Base-by-base conservation (phyloP, 2,797 vertebrate species). In the Scleropages formosus region DNA sequence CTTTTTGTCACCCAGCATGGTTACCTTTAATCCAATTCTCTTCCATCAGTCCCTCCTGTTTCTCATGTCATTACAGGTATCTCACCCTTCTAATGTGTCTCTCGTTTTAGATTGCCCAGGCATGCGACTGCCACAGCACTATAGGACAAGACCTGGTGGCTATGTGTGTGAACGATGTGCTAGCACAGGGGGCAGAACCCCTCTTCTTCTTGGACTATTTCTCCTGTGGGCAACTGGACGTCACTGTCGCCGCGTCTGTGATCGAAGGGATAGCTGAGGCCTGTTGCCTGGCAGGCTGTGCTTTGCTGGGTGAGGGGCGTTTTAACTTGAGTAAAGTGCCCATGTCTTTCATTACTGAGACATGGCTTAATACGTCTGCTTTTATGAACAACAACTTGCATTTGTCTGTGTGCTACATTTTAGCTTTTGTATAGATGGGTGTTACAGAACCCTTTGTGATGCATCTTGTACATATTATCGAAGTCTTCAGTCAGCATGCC, bases 201-300 rank as follows among this genome's bases (percentile, higher is more conserved):
- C 95, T 99, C 68, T 97, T 98, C 91, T 99, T 99, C 90, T 93
- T 99, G 0, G 96, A 98, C 83, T 99, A 98, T 80, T 98, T 98
- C 85, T 94, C 97, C 82, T 99, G 98, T n/a, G 96, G 98, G 18
- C 87, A 83, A 31, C 90, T 99, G 47, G 94, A 98, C 0, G 91
- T 96, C 44, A 79, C 75, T 0, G 91, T 92, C 4, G 91, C 96
- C 0, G 87, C 93, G 46, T 68, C 89, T 0, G 93, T 98, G 75
- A 89, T 99, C 0, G 87, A 89, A 0, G 95, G 97, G n/a, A 85
- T 99, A 4, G 94, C 96, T 0, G 88, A 89, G 59, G 96, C 95
- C 8, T 99, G 97, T 44, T 84, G 85, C 79, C 82, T 83, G 79
- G 94, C 96, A 0, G 95, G 96, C 77, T 99, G 98, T 64, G 95